Evolutionary conservation across 2,113 vertebrate genomes (phyloP).

Genomic region (Colistium nudipinnis): DNA sequence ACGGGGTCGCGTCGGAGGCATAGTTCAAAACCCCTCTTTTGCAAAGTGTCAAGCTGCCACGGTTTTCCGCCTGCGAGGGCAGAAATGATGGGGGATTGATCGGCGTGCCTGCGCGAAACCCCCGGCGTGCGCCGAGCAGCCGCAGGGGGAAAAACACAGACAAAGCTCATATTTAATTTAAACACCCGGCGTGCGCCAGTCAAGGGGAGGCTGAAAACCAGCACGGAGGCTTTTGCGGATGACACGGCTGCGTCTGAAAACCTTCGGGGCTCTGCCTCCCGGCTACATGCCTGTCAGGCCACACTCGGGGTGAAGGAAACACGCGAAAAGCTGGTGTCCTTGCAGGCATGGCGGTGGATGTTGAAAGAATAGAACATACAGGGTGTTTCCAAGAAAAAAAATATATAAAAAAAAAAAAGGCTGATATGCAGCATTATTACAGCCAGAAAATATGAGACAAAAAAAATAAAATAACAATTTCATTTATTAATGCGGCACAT

Average conservation of each 20-base stretch:
- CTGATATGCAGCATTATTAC: too few relatives aligned
- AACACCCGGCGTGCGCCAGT: constrained; percentile 16
- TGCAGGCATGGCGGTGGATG: not conserved
- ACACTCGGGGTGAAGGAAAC: not conserved
- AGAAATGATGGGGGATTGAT: constrained; percentile 38
- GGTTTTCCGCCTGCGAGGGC: constrained; percentile 6
- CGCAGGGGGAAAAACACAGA: constrained; percentile 58
- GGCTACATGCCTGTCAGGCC: not conserved
- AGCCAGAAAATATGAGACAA: too few relatives aligned
- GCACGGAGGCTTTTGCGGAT: constrained; percentile 16
- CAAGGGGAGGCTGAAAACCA: constrained; percentile 37
- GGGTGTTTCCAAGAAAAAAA: too few relatives aligned
- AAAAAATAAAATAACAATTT: too few relatives aligned
- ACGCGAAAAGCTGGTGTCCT: not conserved
- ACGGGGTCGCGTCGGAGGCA: too few relatives aligned
- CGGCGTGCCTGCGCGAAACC: constrained; percentile 16
- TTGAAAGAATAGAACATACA: too few relatives aligned
- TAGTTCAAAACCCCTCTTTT: not conserved
- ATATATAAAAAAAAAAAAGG: too few relatives aligned
- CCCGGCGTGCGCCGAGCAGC: constrained; percentile 21
- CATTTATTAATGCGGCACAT: too few relatives aligned
- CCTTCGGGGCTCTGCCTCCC: not conserved
- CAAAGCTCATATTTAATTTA: constrained; percentile 71
- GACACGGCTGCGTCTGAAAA: constrained; percentile 1
- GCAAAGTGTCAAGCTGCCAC: constrained; percentile 10